Conservation (phyloP, 2,113 vertebrate genomes). For the Cololabis saira region DNA sequence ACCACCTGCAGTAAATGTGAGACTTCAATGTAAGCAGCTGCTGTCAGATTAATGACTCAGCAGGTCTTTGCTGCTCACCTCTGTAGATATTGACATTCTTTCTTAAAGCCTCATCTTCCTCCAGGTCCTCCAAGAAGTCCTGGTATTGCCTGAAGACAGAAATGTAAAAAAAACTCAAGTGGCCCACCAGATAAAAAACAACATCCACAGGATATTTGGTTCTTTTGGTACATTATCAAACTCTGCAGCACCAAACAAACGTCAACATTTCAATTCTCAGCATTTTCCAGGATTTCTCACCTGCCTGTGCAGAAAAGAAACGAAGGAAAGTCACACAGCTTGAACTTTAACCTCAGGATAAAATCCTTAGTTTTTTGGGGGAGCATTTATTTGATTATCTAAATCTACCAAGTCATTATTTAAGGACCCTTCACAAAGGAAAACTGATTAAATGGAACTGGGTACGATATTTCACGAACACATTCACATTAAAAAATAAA, state of each 20-base stretch:
- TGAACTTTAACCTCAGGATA: too few relatives aligned
- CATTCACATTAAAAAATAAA: not conserved
- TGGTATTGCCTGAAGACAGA: slow-evolving; percentile 88
- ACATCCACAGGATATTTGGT: slow-evolving; percentile 3
- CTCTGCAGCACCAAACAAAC: slow-evolving; percentile 7
- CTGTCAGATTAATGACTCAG: not conserved
- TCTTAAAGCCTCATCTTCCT: slow-evolving; percentile 95
- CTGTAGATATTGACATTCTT: slow-evolving; percentile 97
- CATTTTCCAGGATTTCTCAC: too few relatives aligned
- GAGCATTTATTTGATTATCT: too few relatives aligned
- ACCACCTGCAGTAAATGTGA: not conserved
- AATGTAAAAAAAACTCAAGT: slow-evolving; percentile 9
- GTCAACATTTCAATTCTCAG: not conserved
- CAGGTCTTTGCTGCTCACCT: slow-evolving; percentile 77
- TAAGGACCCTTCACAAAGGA: too few relatives aligned
- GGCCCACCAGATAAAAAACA: not conserved
- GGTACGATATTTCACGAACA: too few relatives aligned
- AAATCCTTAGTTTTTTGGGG: too few relatives aligned
- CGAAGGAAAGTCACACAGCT: not conserved
- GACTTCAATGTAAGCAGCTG: not conserved
- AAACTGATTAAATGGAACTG: too few relatives aligned
- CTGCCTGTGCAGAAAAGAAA: too few relatives aligned
- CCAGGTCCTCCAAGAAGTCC: slow-evolving; percentile 98
- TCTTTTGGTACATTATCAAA: not conserved
- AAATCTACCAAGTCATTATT: too few relatives aligned